A percentile compares a stretch with the other conserved stretches of the same genome.
phyloP scores from a whole-genome alignment of 2,113 vertebrate genomes.

The Salvator merianae region DNA sequence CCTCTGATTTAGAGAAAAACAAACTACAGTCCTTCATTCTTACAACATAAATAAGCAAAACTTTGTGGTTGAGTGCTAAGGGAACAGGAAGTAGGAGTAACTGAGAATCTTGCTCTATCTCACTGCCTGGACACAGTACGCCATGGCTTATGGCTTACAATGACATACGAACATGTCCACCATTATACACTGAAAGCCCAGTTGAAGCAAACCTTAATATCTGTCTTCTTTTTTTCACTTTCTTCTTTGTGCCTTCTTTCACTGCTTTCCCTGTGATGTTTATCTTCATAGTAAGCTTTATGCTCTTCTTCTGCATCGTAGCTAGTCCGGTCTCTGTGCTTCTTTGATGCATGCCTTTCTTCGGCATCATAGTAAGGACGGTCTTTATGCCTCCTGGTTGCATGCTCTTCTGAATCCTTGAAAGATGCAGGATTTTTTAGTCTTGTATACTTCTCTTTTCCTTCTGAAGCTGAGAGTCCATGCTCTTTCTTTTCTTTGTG shows the following conservation, averaged over 20 bases:
- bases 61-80: too few species aligned
- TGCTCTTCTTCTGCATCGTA: slow-evolving; percentile 2
- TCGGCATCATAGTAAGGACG: slow-evolving; percentile 6
- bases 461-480: slow-evolving; percentile 34
- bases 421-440: slow-evolving; percentile 41
- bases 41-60: too few species aligned
- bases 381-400: slow-evolving; percentile 61
- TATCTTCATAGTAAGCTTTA: slow-evolving; percentile 25
- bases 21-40: too few species aligned
- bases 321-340: slow-evolving; percentile 51
- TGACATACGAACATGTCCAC: not conserved
- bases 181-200: not conserved
- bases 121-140: too few species aligned
- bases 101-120: too few species aligned
- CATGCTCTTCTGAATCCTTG: slow-evolving; percentile 56
- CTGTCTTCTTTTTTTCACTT: slow-evolving; percentile 39
- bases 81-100: too few species aligned
- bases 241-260: slow-evolving; percentile 53
- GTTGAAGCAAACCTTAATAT: slow-evolving; percentile 68
- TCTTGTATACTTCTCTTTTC: slow-evolving; percentile 54
- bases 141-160: too few species aligned
- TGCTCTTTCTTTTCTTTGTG: slow-evolving; percentile 61
- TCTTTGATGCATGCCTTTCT: slow-evolving; percentile 45
- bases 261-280: slow-evolving; percentile 59
- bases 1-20: too few species aligned